phyloP scores from a whole-genome alignment of 92 coral and sea anemone genomes.

The Zoanthus gigantus region DNA sequence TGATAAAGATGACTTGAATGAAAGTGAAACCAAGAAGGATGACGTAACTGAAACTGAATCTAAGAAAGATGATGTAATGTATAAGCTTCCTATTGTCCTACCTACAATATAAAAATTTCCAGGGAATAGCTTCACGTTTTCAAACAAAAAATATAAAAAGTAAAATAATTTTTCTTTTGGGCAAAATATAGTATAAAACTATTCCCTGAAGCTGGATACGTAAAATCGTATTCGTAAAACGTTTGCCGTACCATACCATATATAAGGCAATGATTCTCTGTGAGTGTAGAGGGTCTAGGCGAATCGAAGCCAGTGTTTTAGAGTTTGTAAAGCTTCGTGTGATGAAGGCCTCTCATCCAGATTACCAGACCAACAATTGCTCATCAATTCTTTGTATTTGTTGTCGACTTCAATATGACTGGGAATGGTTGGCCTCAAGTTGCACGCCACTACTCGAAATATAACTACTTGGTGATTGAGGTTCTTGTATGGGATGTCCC shows the following conservation, averaged over 20 bases:
- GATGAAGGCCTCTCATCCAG: conserved; percentile 83
- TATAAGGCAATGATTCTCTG: neutral
- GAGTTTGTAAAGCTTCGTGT: conserved; percentile 49
- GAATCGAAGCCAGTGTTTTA: conserved; percentile 56
- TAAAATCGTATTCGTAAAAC: conserved; percentile 21
- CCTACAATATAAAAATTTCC: too few relatives aligned
- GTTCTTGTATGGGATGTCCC: conserved; percentile 88
- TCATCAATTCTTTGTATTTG: conserved; percentile 89
- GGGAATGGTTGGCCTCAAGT: conserved; percentile 87
- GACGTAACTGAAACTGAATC: too few relatives aligned
- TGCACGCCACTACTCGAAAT: conserved; percentile 88
- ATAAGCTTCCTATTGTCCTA: too few relatives aligned
- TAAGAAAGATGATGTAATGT: too few relatives aligned
- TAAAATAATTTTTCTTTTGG: neutral
- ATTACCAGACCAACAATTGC: conserved; percentile 82
- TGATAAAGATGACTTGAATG: too few relatives aligned
- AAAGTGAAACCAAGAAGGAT: too few relatives aligned
- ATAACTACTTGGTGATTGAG: conserved; percentile 94
- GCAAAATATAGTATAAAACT: neutral
- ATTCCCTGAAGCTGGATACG: neutral
- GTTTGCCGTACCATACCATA: neutral
- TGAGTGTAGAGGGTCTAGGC: neutral
- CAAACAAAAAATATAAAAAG: neutral
- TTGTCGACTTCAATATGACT: conserved; percentile 82
- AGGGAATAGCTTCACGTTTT: conserved; percentile 18